Conservation (phyloP, 1,140 invertebrate species). For the fruit fly (Drosophila melanogaster) region Release_6_plus_ISO1_MT NT_033777.3:23863001-23863500, state of each 20-base stretch:
- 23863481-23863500: slow-evolving; percentile 48
- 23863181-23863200: slow-evolving; percentile 96
- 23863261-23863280: slow-evolving; percentile 57
- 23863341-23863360: slow-evolving; percentile 65
- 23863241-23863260: slow-evolving; percentile 8
- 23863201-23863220: slow-evolving; percentile 96
- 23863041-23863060: slow-evolving; percentile 99
- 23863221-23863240: slow-evolving; percentile 28
- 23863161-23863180: slow-evolving; percentile 97
- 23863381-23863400: slow-evolving; percentile 3
- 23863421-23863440: slow-evolving; percentile 45
- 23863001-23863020: slow-evolving; percentile 97
- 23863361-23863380: slow-evolving; percentile 56
- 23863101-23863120: slow-evolving; percentile 98
- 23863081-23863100: slow-evolving; percentile 94
- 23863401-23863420: slow-evolving; percentile 59
- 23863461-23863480: slow-evolving; percentile 39
- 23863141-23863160: slow-evolving; percentile 91
- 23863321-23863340: slow-evolving; percentile 66
- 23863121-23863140: slow-evolving; percentile 97
- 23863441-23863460: slow-evolving; percentile 10
- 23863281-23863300: slow-evolving; percentile 15
- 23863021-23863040: slow-evolving; percentile 98
- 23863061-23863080: slow-evolving; percentile 95
- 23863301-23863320: slow-evolving; percentile 51